Evolutionary conservation across 2,888 invertebrate genomes (phyloP).

Genomic region (Galerucella nymphaeae): DNA sequence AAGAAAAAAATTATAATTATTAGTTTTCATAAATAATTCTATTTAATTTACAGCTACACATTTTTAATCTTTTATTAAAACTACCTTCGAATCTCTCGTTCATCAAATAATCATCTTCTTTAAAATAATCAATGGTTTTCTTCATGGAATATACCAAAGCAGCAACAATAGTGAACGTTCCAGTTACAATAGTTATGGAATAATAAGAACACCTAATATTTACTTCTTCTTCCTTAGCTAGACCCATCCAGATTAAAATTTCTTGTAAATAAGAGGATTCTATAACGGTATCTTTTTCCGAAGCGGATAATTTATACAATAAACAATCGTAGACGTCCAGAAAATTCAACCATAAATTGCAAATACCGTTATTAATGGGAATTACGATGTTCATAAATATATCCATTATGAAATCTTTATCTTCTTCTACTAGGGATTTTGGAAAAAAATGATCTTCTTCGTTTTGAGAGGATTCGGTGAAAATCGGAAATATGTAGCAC

Average conservation of each 20-base stretch:
- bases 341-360: constrained; percentile 46
- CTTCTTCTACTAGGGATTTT: constrained; percentile 33
- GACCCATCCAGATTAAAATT: constrained; percentile 31
- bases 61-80: constrained; percentile 41
- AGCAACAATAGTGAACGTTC: constrained; percentile 38
- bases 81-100: constrained; percentile 25
- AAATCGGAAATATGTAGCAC: constrained; percentile 44
- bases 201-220: constrained; percentile 45
- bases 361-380: constrained; percentile 46
- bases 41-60: constrained; percentile 46
- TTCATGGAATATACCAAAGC: constrained; percentile 42
- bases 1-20: constrained; percentile 1
- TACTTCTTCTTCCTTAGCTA: constrained; percentile 35
- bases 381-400: constrained; percentile 42
- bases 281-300: background rate
- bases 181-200: constrained; percentile 45
- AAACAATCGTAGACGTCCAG: constrained; percentile 47
- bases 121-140: constrained; percentile 47
- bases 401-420: constrained; percentile 41
- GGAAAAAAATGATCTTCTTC: constrained; percentile 25
- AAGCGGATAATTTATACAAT: constrained; percentile 31
- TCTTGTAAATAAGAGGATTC: constrained; percentile 15
- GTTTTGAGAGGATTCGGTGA: constrained; percentile 32
- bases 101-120: constrained; percentile 42
- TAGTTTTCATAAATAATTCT: constrained; percentile 33